A percentile compares a stretch with the other conserved stretches of the same genome.
Evolutionary conservation across 2,797 vertebrate species (phyloP).

Genomic region (Alectoris magna): DNA sequence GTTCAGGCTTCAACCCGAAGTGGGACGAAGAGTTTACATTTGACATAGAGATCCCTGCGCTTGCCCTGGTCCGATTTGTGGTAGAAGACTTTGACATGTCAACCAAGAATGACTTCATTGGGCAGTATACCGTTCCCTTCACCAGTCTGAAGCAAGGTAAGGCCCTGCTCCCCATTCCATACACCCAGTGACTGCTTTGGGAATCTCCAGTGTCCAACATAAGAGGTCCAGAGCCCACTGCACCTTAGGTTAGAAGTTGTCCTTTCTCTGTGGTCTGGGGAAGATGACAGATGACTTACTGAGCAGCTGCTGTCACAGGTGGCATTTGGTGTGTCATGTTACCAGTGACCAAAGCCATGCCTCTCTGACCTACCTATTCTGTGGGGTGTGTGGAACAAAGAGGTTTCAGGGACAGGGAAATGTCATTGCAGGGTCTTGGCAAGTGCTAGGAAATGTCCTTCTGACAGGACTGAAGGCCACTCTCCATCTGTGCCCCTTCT

Average conservation of each 20-base stretch:
- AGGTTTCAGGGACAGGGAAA: not conserved
- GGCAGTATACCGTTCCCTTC: slow-evolving; percentile 91
- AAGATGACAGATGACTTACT: not conserved
- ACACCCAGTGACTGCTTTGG: not conserved
- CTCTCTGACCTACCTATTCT: not conserved
- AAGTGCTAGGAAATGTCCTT: not conserved
- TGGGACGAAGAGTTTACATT: slow-evolving; percentile 91
- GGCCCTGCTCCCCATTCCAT: not conserved
- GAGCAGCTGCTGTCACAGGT: not conserved
- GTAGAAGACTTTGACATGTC: slow-evolving; percentile 91
- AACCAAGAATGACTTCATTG: slow-evolving; percentile 89
- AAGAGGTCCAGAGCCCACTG: not conserved
- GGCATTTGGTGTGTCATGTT: accelerated
- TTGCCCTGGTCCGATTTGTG: slow-evolving; percentile 89
- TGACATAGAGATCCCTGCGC: slow-evolving; percentile 84
- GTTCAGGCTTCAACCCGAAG: slow-evolving; percentile 89
- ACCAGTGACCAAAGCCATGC: not conserved
- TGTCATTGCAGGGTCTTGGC: not conserved
- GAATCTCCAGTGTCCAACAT: not conserved
- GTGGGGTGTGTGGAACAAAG: not conserved
- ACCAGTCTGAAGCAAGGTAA: slow-evolving; percentile 90
- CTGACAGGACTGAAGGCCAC: not conserved
- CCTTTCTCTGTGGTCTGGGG: not conserved
- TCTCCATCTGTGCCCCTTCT: slow-evolving; percentile 13
- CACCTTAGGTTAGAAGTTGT: accelerated